A percentile compares a stretch with the other conserved stretches of the same genome.
These are phyloP conservation scores for Gadus chalcogrammus DNA, from an alignment of 2,113 vertebrate species.

Conservation along the genomic window DNA sequence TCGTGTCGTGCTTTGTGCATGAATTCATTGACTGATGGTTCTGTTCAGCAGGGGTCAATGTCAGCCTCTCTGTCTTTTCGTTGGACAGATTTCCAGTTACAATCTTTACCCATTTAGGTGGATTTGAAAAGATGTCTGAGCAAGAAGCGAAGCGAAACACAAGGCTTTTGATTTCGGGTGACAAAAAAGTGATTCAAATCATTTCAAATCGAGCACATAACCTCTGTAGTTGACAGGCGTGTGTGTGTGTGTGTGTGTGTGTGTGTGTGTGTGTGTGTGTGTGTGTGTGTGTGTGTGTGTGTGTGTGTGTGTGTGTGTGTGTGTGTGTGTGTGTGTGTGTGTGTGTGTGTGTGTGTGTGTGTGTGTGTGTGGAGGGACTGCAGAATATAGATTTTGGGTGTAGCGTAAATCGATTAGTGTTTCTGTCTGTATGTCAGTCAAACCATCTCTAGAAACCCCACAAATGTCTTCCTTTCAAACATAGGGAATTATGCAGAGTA, in stretches of 20 bases:
- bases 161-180: constrained; percentile 41
- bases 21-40: too few species aligned
- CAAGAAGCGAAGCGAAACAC: not conserved
- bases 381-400: constrained; percentile 63
- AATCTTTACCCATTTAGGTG: too few species aligned
- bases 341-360: constrained; percentile 5
- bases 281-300: constrained; percentile 16
- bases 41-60: too few species aligned
- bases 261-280: constrained; percentile 23
- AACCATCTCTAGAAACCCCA: not conserved
- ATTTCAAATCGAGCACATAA: constrained; percentile 41
- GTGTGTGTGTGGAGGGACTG: constrained; percentile 32
- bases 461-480: too few species aligned
- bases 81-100: too few species aligned
- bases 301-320: constrained; percentile 45
- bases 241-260: constrained; percentile 64
- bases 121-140: too few species aligned
- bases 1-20: too few species aligned
- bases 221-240: constrained; percentile 30
- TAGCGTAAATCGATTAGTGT: constrained; percentile 1
- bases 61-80: too few species aligned
- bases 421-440: not conserved
- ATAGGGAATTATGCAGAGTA: not conserved
- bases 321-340: constrained; percentile 57
- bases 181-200: constrained; percentile 24